Evolutionary conservation across 2,113 vertebrate genomes (phyloP), one percentile per base, ranked within the genome.

Genomic region (human): DNA sequence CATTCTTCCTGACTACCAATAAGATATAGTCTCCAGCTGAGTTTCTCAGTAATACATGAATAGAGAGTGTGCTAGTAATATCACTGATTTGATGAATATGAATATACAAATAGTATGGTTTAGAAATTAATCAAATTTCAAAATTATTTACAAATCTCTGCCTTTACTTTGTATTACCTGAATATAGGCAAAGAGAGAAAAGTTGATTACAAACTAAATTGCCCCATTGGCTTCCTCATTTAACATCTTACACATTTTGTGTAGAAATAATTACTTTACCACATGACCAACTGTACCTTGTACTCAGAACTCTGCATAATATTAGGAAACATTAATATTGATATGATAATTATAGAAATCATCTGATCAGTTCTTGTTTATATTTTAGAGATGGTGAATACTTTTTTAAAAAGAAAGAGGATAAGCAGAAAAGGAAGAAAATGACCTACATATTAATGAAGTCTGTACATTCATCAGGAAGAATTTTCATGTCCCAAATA

Each of bases 81-180:
- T 79, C 43, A 61, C 12, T 96, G 22, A 25, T 66, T 89, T 86
- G 59, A 92, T 86, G 88, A 87, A 70, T 85, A 17, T 66, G 52
- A 92, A 90, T 23, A 88, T 48, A 30, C 2, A 85, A 52, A 16
- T 68, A 43, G 35, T 87, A 76, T 81, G 17, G 25, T 82, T 81
- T 79, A 94, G n/a, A 96, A 43, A 89, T 86, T 73, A 86, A 80
- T 94, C 10, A 70, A 7, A 66, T 93, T 96, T 93, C 59, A 75
- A 92, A 85, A 88, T 57, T 79, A 30, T 73, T 95, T 80, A 57
- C 20, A 76, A 64, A 87, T 90, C 4, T 78, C 10, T 72, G 11
- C 32, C 16, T 95, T 89, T 90, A 79, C 25, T 86, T 72, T 93
- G 18, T 88, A 22, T 81, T 95, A 83, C 5, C 25, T 75, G 45